phyloP scores from a whole-genome alignment of 2,888 invertebrate species.

The Nemotelus nigrinus region DNA sequence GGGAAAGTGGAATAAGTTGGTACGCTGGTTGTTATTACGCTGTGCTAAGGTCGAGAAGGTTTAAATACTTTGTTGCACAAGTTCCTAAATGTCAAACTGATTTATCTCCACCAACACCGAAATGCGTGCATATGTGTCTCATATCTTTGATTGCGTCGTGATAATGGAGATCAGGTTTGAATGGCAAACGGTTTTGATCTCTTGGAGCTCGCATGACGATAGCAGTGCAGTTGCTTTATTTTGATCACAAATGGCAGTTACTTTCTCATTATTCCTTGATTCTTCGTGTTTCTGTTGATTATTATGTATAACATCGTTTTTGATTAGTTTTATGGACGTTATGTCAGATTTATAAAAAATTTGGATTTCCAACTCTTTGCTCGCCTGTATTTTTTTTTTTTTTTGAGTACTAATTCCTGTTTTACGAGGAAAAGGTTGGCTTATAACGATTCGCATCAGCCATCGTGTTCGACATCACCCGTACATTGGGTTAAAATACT shows the following conservation, averaged over 20 bases:
- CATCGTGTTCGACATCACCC: too few species aligned
- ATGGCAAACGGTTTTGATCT: conserved; percentile 49
- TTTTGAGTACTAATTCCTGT: too few species aligned
- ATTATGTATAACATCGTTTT: conserved; percentile 8
- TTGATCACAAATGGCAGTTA: conserved; percentile 2
- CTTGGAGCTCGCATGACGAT: conserved; percentile 44
- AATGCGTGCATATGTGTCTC: conserved; percentile 6
- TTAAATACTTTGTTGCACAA: too few species aligned
- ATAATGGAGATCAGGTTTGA: conserved; percentile 56
- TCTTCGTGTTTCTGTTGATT: too few species aligned
- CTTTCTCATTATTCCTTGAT: not conserved
- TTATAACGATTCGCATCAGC: too few species aligned
- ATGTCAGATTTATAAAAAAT: conserved; percentile 47
- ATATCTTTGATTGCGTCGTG: conserved; percentile 57
- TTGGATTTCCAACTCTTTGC: conserved; percentile 39
- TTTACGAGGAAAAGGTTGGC: too few species aligned
- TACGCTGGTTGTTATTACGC: too few species aligned
- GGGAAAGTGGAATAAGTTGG: too few species aligned
- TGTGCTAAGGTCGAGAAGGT: too few species aligned
- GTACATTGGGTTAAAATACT: too few species aligned
- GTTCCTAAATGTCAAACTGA: too few species aligned
- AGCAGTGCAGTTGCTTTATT: conserved; percentile 13
- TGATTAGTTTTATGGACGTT: conserved; percentile 45
- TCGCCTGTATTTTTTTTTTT: conserved; percentile 43
- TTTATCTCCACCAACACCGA: too few species aligned